Conservation (phyloP, 92 coral and sea anemone genomes). For the Pocillopora meandrina region DNA sequence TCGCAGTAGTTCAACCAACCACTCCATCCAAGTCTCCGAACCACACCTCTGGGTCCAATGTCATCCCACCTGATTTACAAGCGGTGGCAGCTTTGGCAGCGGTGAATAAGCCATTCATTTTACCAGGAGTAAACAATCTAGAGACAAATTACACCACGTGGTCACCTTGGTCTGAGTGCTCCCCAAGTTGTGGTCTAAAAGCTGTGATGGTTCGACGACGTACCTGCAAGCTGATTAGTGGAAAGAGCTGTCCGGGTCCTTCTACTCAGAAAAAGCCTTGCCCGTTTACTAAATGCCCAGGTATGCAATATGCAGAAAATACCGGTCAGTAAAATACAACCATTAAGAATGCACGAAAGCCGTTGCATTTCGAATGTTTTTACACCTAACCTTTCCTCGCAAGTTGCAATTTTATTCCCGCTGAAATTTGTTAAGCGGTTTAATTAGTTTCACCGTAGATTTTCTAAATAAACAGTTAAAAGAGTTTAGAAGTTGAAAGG, state of each 20-base stretch:
- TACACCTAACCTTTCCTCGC: too few species aligned
- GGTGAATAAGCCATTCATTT: background rate
- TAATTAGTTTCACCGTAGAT: too few species aligned
- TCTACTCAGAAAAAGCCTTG: constrained; percentile 54
- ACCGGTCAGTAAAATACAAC: background rate
- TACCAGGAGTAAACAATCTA: background rate
- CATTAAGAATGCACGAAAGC: too few species aligned
- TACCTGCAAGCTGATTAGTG: constrained; percentile 64
- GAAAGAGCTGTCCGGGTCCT: constrained; percentile 52
- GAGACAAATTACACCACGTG: constrained; percentile 30
- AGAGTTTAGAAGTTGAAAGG: too few species aligned
- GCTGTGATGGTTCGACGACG: constrained; percentile 66
- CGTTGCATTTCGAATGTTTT: too few species aligned
- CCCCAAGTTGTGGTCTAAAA: constrained; percentile 59
- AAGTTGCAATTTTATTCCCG: too few species aligned
- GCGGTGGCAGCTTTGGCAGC: background rate
- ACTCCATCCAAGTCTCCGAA: background rate
- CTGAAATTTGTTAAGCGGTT: too few species aligned
- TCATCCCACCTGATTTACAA: background rate
- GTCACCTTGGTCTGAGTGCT: constrained; percentile 71
- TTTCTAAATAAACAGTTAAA: too few species aligned
- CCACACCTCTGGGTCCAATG: background rate
- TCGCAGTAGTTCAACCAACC: background rate
- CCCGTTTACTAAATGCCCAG: constrained; percentile 58
- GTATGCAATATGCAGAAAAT: constrained; percentile 4